phyloP scores from a whole-genome alignment of 1,140 invertebrate genomes.

The Saxidomus purpurata region DNA sequence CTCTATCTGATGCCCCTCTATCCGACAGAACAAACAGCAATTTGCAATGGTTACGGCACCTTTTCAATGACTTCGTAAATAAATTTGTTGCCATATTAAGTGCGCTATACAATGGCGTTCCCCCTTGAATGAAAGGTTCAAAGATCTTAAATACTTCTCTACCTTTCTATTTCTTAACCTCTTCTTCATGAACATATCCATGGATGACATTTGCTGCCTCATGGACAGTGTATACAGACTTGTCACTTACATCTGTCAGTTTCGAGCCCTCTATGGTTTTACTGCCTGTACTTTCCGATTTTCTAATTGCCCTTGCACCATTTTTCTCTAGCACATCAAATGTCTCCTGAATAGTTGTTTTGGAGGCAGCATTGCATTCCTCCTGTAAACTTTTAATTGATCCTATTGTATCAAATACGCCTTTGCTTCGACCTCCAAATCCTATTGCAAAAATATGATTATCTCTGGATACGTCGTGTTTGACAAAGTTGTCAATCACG shows the following conservation, averaged over 20 bases:
- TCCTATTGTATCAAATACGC: neutral
- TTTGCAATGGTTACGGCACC: neutral
- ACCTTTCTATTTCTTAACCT: neutral
- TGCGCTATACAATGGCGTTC: neutral
- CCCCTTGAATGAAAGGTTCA: slow-evolving; percentile 46
- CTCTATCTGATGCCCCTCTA: neutral
- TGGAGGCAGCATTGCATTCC: too few species aligned
- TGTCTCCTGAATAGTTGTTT: neutral
- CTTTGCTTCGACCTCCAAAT: neutral
- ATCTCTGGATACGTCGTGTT: neutral
- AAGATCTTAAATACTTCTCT: neutral
- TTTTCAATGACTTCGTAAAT: neutral
- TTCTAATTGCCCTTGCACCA: neutral
- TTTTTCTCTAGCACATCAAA: neutral
- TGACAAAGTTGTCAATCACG: slow-evolving; percentile 6
- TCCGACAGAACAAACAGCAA: slow-evolving; percentile 31
- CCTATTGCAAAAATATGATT: slow-evolving; percentile 21
- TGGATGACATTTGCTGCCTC: neutral
- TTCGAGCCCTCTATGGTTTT: neutral
- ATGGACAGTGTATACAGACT: neutral
- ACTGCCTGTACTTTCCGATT: neutral
- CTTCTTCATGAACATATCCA: neutral
- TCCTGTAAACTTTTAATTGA: neutral
- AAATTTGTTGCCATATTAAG: neutral
- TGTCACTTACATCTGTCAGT: neutral